Evolutionary conservation across 2,797 vertebrate genomes (phyloP), one percentile per base, ranked within the genome.

Genomic region (Loris lydekkerianus): DNA sequence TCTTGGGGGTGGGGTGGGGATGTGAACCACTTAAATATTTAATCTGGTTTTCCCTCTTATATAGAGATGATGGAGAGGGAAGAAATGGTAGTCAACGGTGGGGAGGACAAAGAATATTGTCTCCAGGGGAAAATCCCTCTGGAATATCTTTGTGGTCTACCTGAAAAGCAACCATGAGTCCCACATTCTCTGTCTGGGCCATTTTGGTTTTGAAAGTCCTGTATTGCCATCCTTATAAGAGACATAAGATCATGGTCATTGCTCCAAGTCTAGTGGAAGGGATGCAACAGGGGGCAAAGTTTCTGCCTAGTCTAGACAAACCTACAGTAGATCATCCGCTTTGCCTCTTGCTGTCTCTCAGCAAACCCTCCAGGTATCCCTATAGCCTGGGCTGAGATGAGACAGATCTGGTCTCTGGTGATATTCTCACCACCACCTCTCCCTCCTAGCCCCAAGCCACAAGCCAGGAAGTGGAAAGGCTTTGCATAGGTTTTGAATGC

Each of bases 31-130:
- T 73, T 14, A 60, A 46, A 46, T 29, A 91, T 92, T 65, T 15
- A 0, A 72, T 83, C 77, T 0, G 7, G 73, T 18, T 77, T 10
- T 0, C 1, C 37, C n/a, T 53, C 29, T 49, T 5, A 2, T 17
- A 7, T 17, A 29, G 65, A 76, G 83, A 18, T 3, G 43, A 73
- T 5, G 3, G 37, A 20, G 70, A 67, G 13, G 77, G 27, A 15
- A 0, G 3, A 60, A 25, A 67, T 0, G 40, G 20, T n/a, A 25
- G 2, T 21, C 29, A 25, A n/a, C 6, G 0, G 13, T 9, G 25
- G 17, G 49, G 63, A n/a, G 3, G 9, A 63, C 27, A 63, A 63
- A 49, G 78, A 73, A 46, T 3, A 7, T 8, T 8, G 15, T 86
- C 18, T 40, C 18, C 23, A 20, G 0, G 9, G 34, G 23, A 27